These are phyloP conservation scores for Caradrina kadenii DNA, from an alignment of 2,888 invertebrate species.

Conservation along the genomic window DNA sequence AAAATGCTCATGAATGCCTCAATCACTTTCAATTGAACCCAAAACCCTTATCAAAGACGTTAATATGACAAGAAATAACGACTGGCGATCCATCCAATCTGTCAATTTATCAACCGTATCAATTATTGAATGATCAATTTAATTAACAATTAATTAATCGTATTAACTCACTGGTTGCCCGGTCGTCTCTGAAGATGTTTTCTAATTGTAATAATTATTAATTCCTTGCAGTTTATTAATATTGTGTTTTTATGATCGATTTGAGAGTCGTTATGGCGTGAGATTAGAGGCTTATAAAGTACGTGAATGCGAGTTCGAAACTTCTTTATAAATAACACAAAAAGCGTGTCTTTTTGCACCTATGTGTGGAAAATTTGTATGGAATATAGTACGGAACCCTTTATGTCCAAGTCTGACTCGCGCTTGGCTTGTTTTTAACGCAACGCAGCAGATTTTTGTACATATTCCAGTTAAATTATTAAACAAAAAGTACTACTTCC, in stretches of 20 bases:
- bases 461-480: too few species aligned
- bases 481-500: too few species aligned
- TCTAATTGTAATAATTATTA: not conserved
- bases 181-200: conserved; percentile 6
- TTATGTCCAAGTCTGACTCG: too few species aligned
- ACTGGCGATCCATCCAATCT: conserved; percentile 11
- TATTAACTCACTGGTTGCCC: conserved; percentile 3
- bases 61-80: conserved; percentile 33
- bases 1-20: conserved; percentile 5
- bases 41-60: conserved; percentile 20
- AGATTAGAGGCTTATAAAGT: too few species aligned
- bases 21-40: conserved; percentile 19
- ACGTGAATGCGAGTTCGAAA: too few species aligned
- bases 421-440: too few species aligned
- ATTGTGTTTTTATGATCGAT: not conserved
- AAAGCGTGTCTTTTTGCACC: too few species aligned
- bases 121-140: conserved; percentile 31
- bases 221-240: not conserved
- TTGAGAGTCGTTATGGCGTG: too few species aligned
- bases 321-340: too few species aligned
- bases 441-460: too few species aligned
- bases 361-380: too few species aligned
- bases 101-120: conserved; percentile 24
- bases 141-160: conserved; percentile 42
- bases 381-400: too few species aligned